Conservation (phyloP, 1,140 invertebrate genomes). For the Diprion similis region DNA sequence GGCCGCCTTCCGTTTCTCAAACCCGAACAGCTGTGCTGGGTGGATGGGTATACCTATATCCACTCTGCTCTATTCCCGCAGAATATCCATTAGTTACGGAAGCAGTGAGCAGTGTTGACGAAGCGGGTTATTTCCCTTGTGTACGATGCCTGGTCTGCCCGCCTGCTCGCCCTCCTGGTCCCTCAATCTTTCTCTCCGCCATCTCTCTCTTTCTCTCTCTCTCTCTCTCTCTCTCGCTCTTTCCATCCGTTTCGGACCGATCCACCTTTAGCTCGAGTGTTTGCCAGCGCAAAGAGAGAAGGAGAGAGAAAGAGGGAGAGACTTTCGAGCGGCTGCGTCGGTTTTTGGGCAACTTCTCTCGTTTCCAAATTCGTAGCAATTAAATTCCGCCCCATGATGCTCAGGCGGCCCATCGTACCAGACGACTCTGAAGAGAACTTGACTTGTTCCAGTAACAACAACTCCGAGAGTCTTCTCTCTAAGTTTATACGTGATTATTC, state of each 20-base stretch:
- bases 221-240: conserved; percentile 25
- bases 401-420: no score
- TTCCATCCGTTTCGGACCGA: not conserved
- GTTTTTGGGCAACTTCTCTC: no score
- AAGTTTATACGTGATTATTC: no score
- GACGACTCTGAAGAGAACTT: no score
- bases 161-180: conserved; percentile 7
- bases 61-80: conserved; percentile 50
- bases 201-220: conserved; percentile 24
- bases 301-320: not conserved
- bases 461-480: no score
- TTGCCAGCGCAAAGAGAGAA: conserved; percentile 20
- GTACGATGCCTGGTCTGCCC: conserved; percentile 49
- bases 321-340: not conserved
- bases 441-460: no score
- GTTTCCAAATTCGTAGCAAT: no score
- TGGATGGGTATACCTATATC: not conserved
- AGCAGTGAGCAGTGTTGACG: conserved; percentile 60
- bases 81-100: conserved; percentile 63
- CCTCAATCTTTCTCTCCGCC: conserved; percentile 28
- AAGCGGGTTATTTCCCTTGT: conserved; percentile 63
- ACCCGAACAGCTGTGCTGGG: not conserved
- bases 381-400: no score
- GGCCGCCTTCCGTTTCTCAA: not conserved
- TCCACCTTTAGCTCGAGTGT: conserved; percentile 26